Conservation (phyloP, 2,888 invertebrate species). For the Gymnoscelis rufifasciata region DNA sequence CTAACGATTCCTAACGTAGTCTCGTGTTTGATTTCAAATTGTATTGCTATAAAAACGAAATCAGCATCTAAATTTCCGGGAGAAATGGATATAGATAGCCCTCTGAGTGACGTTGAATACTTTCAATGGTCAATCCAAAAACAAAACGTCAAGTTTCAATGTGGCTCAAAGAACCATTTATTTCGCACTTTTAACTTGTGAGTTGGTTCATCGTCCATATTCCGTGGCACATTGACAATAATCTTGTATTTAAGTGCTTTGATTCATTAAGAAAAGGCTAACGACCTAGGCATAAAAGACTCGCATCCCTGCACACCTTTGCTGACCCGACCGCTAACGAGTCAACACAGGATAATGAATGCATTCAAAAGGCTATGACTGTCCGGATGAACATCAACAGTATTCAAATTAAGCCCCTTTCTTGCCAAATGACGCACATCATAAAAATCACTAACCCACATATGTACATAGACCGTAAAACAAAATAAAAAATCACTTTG, state of each 20-base stretch:
- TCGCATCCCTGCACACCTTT: conserved; percentile 63
- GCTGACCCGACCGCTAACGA: conserved; percentile 70
- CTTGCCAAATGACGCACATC: conserved; percentile 45
- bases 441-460: conserved; percentile 58
- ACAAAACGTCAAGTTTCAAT: conserved; percentile 42
- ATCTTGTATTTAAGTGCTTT: conserved; percentile 58
- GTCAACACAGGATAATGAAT: conserved; percentile 66
- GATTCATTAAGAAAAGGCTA: conserved; percentile 74
- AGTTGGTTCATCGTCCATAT: conserved; percentile 60
- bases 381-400: conserved; percentile 45
- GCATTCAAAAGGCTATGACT: conserved; percentile 62
- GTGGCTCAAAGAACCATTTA: conserved; percentile 49
- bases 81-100: conserved; percentile 44
- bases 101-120: conserved; percentile 37
- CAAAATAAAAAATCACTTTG: conserved; percentile 51
- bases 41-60: conserved; percentile 18
- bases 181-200: conserved; percentile 70
- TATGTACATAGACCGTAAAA: conserved; percentile 53
- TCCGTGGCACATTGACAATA: conserved; percentile 70
- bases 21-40: conserved; percentile 15
- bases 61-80: conserved; percentile 33
- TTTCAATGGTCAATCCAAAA: conserved; percentile 29
- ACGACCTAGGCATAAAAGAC: conserved; percentile 69
- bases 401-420: conserved; percentile 42
- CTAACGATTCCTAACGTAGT: conserved; percentile 1